These are phyloP conservation scores for Toxotes lorentzi DNA, from an alignment of 2,797 vertebrate genomes.

Conservation along the genomic window DNA sequence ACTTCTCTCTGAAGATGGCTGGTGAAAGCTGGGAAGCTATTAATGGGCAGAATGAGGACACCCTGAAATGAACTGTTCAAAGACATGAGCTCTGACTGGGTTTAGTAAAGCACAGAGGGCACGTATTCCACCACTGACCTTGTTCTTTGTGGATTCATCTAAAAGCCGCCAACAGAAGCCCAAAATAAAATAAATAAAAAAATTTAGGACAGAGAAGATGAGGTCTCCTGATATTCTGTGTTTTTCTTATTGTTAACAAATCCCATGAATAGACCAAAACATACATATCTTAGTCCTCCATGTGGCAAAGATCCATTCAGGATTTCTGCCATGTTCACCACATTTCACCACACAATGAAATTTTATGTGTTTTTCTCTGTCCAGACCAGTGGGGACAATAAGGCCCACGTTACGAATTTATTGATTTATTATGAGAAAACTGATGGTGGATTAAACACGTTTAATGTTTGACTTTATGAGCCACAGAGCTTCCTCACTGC, in stretches of 20 bases:
- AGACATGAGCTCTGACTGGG: constrained; percentile 24
- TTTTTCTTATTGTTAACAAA: neutral
- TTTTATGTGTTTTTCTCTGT: neutral
- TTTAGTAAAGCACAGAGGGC: constrained; percentile 31
- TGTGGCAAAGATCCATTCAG: neutral
- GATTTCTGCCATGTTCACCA: neutral
- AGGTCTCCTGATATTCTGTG: neutral
- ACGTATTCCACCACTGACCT: neutral
- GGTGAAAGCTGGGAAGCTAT: constrained; percentile 10
- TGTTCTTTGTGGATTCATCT: constrained; percentile 30
- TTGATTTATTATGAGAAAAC: too few relatives aligned
- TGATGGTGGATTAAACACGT: too few relatives aligned
- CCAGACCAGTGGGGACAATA: neutral
- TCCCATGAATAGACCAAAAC: neutral
- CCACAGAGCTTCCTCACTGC: too few relatives aligned
- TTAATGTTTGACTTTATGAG: too few relatives aligned
- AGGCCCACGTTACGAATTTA: neutral
- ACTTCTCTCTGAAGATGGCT: constrained; percentile 28
- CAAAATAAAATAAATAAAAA: too few relatives aligned
- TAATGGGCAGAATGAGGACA: constrained; percentile 45
- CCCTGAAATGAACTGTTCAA: constrained; percentile 39
- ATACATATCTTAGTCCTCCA: neutral
- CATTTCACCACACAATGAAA: neutral
- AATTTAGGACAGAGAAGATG: neutral
- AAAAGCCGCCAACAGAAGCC: constrained; percentile 26